These are phyloP conservation scores for Eulacestoma nigropectus DNA, from an alignment of 2,113 vertebrate species.

Conservation along the genomic window DNA sequence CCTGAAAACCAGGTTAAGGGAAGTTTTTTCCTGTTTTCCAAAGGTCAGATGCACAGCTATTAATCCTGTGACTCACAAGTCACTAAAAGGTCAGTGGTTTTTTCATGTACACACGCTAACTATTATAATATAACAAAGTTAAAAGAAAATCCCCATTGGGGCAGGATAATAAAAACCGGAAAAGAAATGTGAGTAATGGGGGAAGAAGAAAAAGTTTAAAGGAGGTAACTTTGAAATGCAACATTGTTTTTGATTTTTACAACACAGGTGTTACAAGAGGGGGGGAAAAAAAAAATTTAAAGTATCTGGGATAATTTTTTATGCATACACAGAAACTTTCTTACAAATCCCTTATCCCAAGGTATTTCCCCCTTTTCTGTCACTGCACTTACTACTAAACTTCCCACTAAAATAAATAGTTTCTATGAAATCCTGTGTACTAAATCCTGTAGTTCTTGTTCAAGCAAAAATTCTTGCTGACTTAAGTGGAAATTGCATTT, in stretches of 20 bases:
- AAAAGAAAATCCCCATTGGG: constrained; percentile 33
- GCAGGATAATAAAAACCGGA: constrained; percentile 49
- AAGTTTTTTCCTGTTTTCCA: background rate
- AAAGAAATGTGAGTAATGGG: constrained; percentile 38
- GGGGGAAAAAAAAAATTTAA: background rate
- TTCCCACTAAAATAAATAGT: background rate
- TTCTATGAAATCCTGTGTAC: background rate
- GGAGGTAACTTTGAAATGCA: constrained; percentile 11
- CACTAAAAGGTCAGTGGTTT: constrained; percentile 36
- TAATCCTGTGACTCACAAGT: constrained; percentile 47
- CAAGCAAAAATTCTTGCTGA: background rate
- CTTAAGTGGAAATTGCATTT: background rate
- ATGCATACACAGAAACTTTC: constrained; percentile 1
- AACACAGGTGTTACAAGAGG: constrained; percentile 14
- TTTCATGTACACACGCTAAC: background rate
- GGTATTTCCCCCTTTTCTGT: background rate
- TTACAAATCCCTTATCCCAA: background rate
- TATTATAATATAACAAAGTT: constrained; percentile 37
- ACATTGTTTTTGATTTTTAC: constrained; percentile 25
- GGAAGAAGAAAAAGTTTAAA: constrained; percentile 19
- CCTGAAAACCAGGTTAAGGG: constrained; percentile 4
- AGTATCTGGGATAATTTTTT: background rate
- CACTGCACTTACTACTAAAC: background rate
- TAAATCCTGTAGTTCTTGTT: background rate
- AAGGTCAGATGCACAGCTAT: background rate